Base-by-base conservation (phyloP, 1,140 invertebrate genomes). In the Phortica variegata region DNA sequence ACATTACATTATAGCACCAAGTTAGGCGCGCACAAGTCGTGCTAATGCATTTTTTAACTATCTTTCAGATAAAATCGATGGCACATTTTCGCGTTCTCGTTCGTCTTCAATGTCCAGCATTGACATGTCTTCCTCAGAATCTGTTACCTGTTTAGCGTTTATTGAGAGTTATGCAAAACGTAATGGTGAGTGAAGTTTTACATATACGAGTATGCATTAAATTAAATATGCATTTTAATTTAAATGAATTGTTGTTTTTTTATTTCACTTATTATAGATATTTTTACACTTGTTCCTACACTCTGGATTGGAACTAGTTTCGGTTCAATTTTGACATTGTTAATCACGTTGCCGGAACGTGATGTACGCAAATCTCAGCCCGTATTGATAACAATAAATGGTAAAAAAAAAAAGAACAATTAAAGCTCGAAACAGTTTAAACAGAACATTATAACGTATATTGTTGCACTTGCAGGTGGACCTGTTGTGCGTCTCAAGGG, bases 51-150 rank as follows among this genome's bases (percentile, higher is more conserved):
- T 6, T 37, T 37, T 7, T n/a, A 53, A 50, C 45, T 58, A 52
- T 44, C 45, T 73, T 70, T 33, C 70, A 96, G 94, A 97, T 82
- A 95, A 95, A 84, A 84, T 93, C 81, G 94, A 97, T 81, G 93
- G 87, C 76, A 92, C 91, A 61, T 97, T 97, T 81, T 94, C 93
- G 71, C 84, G 93, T 76, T 97, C 94, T 61, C 85, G 94, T 68
- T 95, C 93, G 77, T 96, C 93, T 75, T 95, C 91, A 79, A 95
- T 96, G 87, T 95, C 93, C 56, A 97, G 93, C 79, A 82, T 97
- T 73, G 95, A 97, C 80, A 96, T 95, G 82, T 95, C 96, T 78
- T 89, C 87, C 61, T 89, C 89, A 61, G 95, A 98, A 83, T 90
- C 93, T 74, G 90, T 98, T 72, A 93, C 94, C 80, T 96, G 91